phyloP scores from a whole-genome alignment of 1,140 invertebrate genomes.

The Drosophila kurseongensis region DNA sequence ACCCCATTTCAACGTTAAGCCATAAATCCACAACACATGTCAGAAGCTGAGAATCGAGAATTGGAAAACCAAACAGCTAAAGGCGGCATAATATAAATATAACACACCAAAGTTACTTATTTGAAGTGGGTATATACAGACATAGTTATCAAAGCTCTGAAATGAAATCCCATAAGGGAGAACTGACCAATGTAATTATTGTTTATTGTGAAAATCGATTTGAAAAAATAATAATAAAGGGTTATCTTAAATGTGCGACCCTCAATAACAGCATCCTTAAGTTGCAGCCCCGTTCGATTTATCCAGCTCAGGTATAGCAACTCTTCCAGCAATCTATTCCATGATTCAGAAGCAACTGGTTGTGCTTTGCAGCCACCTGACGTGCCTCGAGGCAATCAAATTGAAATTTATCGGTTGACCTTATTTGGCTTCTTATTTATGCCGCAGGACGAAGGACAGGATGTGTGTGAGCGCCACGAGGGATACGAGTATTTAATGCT shows the following conservation, averaged over 20 bases:
- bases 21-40: constrained; percentile 71
- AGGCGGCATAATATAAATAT: constrained; percentile 1
- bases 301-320: neutral
- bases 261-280: too few species aligned
- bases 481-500: constrained; percentile 58
- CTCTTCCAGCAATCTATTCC: neutral
- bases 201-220: too few species aligned
- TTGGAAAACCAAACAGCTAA: constrained; percentile 31
- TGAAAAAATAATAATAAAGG: too few species aligned
- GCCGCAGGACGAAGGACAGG: constrained; percentile 17
- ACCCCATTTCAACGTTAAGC: constrained; percentile 57
- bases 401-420: constrained; percentile 62
- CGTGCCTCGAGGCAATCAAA: constrained; percentile 47
- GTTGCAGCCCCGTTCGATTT: too few species aligned
- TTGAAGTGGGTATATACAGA: too few species aligned
- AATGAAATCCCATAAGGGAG: too few species aligned
- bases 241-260: too few species aligned
- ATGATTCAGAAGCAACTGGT: constrained; percentile 24
- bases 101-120: constrained; percentile 15
- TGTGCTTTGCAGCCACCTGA: constrained; percentile 15
- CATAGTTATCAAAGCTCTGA: too few species aligned
- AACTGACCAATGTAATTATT: too few species aligned
- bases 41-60: constrained; percentile 24
- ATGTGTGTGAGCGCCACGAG: constrained; percentile 11
- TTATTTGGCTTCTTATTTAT: constrained; percentile 56